Base-by-base conservation (phyloP, 2,113 vertebrate species). In the Silurus glanis region DNA sequence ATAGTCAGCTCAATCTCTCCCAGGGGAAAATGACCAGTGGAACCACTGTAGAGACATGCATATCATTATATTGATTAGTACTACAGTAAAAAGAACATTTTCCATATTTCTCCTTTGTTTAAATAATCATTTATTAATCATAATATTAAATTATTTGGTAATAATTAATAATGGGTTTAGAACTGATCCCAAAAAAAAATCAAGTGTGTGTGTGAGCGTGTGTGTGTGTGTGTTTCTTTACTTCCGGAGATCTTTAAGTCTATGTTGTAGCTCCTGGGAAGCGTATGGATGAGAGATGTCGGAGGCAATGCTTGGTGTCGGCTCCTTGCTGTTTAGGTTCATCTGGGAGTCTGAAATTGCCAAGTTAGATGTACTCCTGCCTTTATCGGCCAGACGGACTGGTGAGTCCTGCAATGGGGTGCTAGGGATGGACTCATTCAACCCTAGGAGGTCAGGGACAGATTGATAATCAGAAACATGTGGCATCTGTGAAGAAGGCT, bases 261-360 rank as follows among this genome's bases (percentile, higher is more conserved):
- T 91, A 81, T 96, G 95, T 82, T 97, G 96, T n/a, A 99, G 95
- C 92, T 99, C 98, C 93, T 98, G 97, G 0, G 96, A 95, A 84
- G 98, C 96, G 0, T 95, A 96, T 9, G 97, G 97, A 91, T 97
- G 94, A 0, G 98, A 99, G 83, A 99, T 94, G 90, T 99, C 98
- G 0, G 98, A 99, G 3, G 98, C 98, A 28, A 99, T 99, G 94
- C 97, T 98, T 17, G 97, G 98, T 0, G 98, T 99, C 5, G 97
- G 95, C 86, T 99, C 98, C 90, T 99, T 99, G 72, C 88, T 88
- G 0, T 95, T 94, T 16, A 96, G 89, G 87, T 96, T 93, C 88
- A 94, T 95, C 58, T 97, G 96, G 5, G 98, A 98, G 17, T 90
- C 94, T 0, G 95, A 92, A 66, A 95, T 94, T 13, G 95, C 94